Evolutionary conservation across 2,113 vertebrate species (phyloP).

Genomic region (Carassius carassius): DNA sequence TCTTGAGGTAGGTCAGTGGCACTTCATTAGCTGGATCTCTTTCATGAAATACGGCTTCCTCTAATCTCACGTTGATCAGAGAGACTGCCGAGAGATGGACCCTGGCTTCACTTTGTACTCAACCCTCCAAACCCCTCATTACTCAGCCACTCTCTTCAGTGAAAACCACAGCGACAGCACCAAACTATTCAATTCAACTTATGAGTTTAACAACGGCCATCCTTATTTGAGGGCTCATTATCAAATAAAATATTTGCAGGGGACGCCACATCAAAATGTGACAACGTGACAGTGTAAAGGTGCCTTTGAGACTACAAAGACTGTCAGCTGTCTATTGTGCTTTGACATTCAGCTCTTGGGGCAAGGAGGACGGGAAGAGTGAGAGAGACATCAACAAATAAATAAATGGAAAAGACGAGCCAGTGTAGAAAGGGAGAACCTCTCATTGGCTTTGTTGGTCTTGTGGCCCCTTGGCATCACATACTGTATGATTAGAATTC

Average conservation of each 20-base stretch:
- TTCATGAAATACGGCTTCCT: slow-evolving; percentile 12
- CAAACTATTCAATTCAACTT: too few species aligned
- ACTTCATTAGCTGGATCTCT: slow-evolving; percentile 26
- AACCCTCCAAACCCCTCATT: slow-evolving; percentile 40
- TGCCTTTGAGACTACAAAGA: slow-evolving; percentile 38
- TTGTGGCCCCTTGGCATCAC: slow-evolving; percentile 58
- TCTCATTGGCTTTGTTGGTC: slow-evolving; percentile 46
- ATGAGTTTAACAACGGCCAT: background rate
- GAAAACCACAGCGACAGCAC: background rate
- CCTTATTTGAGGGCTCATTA: background rate
- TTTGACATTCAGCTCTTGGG: slow-evolving; percentile 40
- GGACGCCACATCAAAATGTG: background rate
- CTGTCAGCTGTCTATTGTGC: slow-evolving; percentile 48
- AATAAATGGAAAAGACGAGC: background rate
- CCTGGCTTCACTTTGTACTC: slow-evolving; percentile 7
- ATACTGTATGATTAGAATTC: slow-evolving; percentile 68
- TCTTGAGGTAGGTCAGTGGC: slow-evolving; percentile 39
- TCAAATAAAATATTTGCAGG: slow-evolving; percentile 9
- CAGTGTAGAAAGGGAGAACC: slow-evolving; percentile 50
- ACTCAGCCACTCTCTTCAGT: background rate
- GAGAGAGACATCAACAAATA: slow-evolving; percentile 22
- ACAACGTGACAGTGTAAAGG: slow-evolving; percentile 13
- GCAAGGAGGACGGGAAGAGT: background rate
- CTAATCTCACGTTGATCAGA: slow-evolving; percentile 37
- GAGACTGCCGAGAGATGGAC: slow-evolving; percentile 23